These are phyloP conservation scores for Ptilonorhynchus violaceus DNA, from an alignment of 2,113 vertebrate species.

Conservation along the genomic window DNA sequence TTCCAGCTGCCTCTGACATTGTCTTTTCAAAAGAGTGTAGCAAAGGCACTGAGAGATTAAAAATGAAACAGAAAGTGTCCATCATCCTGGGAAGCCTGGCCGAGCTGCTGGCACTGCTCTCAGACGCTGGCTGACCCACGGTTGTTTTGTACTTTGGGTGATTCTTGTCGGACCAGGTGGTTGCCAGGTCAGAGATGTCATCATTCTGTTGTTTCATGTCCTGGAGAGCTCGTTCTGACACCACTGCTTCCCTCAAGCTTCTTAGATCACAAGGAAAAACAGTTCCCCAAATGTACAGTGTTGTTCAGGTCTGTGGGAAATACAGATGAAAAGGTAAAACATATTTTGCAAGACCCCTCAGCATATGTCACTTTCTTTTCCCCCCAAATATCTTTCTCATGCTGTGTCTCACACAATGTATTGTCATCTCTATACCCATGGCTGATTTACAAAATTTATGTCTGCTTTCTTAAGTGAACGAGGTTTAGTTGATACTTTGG, in stretches of 20 bases:
- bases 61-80: not conserved
- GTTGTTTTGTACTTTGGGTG: not conserved
- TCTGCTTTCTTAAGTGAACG: not conserved
- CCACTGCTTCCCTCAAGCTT: not conserved
- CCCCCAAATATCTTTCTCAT: not conserved
- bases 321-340: fast-evolving
- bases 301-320: not conserved
- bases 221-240: not conserved
- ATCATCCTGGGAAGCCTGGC: not conserved
- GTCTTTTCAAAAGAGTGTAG: not conserved
- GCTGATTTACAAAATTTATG: not conserved
- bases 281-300: not conserved
- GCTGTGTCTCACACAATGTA: fast-evolving
- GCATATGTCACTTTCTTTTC: too few species aligned
- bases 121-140: not conserved
- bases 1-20: not conserved
- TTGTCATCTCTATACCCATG: not conserved
- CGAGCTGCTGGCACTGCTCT: not conserved
- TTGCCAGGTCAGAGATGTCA: not conserved
- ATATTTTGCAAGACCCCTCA: not conserved
- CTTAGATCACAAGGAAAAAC: not conserved
- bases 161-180: not conserved
- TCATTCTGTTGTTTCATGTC: not conserved
- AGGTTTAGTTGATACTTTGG: not conserved
- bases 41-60: not conserved